Evolutionary conservation across 2,888 invertebrate genomes (phyloP), one percentile per base, ranked within the genome.

Genomic region (Amiota minor): DNA sequence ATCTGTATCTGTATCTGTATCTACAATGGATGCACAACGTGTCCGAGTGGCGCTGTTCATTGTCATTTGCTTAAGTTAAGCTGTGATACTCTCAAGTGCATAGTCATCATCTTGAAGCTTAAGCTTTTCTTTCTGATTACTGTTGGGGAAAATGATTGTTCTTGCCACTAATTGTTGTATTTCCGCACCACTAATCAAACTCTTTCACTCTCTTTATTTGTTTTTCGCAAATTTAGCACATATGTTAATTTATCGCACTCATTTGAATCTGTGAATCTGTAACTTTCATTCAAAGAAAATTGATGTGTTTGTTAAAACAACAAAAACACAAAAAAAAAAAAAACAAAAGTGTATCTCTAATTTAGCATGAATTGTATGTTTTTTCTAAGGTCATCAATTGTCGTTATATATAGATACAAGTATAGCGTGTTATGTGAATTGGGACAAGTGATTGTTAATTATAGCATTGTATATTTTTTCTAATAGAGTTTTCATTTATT

Each of bases 161-260:
- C 82, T 46, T 79, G 82, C 81, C 84, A 81, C 85, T 84, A 84
- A 84, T 84, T 84, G 83, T 78, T 81, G 74, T 71, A 77, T 77
- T 75, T 78, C 84, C 77, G 77, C 72, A 76, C 35, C 77, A 56
- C 77, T 82, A 84, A 82, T 83, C 78, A 76, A 72, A 35, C 35
- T 35, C 35, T 35, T 35, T 35, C 35, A 6, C 35, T 35, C 2
- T 35, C 35, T 35, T 35, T 35, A 35, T 35, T 35, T 35, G 35
- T 35, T 35, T 35, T 35, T 35, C 35, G 78, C 77, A 78, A 78
- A 79, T 83, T 71, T 74, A 75, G 73, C 76, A 73, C 84, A 35
- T 35, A 35, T 35, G 65, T 65, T 49, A 65, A 65, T 65, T 46
- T 50, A 2, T 67, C 46, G 67, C 67, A 53, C 67, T 68, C 72